Evolutionary conservation across 2,797 vertebrate species (phyloP), one percentile per base, ranked within the genome.

Genomic region (Australoheros facetus): DNA sequence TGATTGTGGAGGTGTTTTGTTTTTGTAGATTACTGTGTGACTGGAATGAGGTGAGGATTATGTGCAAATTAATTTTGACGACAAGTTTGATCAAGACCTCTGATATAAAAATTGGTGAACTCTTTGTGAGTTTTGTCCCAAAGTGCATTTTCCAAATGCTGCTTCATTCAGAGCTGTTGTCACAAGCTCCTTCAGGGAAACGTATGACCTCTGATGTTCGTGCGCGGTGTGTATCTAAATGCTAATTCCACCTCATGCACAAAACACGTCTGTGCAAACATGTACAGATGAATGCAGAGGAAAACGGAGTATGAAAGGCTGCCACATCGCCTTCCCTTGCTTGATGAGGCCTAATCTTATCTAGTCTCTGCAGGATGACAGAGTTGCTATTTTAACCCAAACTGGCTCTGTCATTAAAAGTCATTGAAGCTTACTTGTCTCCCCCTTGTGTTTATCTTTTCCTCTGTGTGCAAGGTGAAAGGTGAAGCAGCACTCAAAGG

Each of bases 331-430:
- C 51, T 64, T 42, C 45, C 48, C 32, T 3, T 66, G 85, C 74
- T 71, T 77, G 86, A 93, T 55, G 92, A 91, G 77, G 85, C 66
- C 85, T 92, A 90, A 93, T 94, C 90, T 94, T 93, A 95, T 94
- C 86, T 89, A 87, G 86, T 94, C 96, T 90, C 96, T 95, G 93
- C 82, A 74, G 55, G 84, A 94, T 54, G 87, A 87, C 93, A 86
- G 91, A 90, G 90, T 88, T 96, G 95, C 93, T 97, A 94, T 96
- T 95, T 94, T 95, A 97, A 96, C 95, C 95, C 93, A 94, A 97
- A 96, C 94, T 77, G 91, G 92, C 93, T 91, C 93, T 94, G 94
- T 96, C 96, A 96, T 96, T 95, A 96, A 94, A 96, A 93, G 93
- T 96, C 96, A 95, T 95, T 96, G 94, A 94, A 96, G 96, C 96